Base-by-base conservation (phyloP, 30 jellyfish, hydroid and myxozoan species). In the Chrysaora quinquecirrha region DNA sequence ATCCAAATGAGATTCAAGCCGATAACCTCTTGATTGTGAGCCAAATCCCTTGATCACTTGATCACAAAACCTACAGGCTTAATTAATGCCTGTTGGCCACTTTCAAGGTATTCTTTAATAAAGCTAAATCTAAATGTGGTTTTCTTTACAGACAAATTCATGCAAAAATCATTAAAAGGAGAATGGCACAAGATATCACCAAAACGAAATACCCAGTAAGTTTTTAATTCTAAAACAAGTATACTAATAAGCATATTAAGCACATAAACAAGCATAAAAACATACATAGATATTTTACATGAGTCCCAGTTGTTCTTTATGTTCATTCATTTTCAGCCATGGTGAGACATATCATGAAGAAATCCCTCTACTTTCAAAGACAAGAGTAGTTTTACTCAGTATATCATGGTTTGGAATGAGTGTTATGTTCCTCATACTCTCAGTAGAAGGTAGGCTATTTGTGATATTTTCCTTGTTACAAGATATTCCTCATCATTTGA, bases 371-470 rank as follows among this genome's bases (percentile, higher is more conserved):
- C 83, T 93, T 0, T 93, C 98, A 61, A 93, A 93, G 63, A 52
- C 96, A 2, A 78, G 97, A 16, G 96, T 93, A 30, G 74, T 93
- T 63, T 76, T 93, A n/a, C 87, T 93, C 46, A 93, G 85, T 75
- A 87, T 93, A 4, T 93, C 98, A 35, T 93, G 98, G 98, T 93
- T 93, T 74, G 98, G 98, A 16, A 86, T 93, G 98, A 93, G 93
- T 71, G 98, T 83, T 30, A 89, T 93, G 96, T 93, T 87, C 48
- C 98, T 93, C 1, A 85, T 93, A 7, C 78, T 93, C 34, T 93
- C 98, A 0, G 98, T 93, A 19, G 98, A 93, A 68, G 98, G 98
- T 91, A 35, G 11, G 95, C 48, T 10, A 4, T 9, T 58, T n/a
- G 71, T 58, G 30, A 16, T 58, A 24, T 58, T 24, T 24, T 16